Percentiles rank a stretch among this genome's conserved stretches.
These are phyloP conservation scores for Ictalurus furcatus DNA, from an alignment of 2,113 vertebrate species.

Conservation along the genomic window DNA sequence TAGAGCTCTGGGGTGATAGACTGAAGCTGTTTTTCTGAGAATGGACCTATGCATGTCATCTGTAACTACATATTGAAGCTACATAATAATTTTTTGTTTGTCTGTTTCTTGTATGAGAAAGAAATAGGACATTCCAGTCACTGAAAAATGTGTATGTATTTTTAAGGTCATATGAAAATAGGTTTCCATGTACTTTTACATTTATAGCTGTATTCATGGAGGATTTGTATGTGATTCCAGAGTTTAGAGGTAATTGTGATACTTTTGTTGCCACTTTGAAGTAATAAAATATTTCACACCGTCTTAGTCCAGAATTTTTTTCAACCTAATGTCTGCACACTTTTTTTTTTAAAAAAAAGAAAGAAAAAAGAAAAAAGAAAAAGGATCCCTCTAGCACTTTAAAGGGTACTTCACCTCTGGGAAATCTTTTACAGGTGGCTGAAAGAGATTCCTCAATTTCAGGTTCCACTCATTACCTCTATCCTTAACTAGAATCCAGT, in stretches of 20 bases:
- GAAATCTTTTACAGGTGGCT: not conserved
- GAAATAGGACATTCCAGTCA: not conserved
- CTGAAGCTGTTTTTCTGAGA: not conserved
- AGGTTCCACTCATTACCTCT: too few species aligned
- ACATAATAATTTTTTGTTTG: not conserved
- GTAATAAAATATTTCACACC: not conserved
- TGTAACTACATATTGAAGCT: not conserved
- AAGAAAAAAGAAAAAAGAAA: too few species aligned
- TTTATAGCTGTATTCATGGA: slow-evolving; percentile 83
- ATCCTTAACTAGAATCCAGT: not conserved
- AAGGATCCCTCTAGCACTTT: not conserved
- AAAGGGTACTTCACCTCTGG: not conserved
- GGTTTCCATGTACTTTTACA: slow-evolving; percentile 80
- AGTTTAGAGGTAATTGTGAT: slow-evolving; percentile 73
- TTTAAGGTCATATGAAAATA: slow-evolving; percentile 71
- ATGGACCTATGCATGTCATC: not conserved
- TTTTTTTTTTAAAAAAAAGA: too few species aligned
- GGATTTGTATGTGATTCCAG: slow-evolving; percentile 83
- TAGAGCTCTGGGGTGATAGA: not conserved
- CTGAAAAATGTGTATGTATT: not conserved
- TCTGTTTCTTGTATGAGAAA: not conserved
- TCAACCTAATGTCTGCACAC: not conserved
- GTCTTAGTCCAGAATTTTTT: not conserved
- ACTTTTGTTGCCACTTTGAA: not conserved
- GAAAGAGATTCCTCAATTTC: too few species aligned